Evolutionary conservation across 2,113 vertebrate genomes (phyloP).

Genomic region (Tiliqua scincoides): DNA sequence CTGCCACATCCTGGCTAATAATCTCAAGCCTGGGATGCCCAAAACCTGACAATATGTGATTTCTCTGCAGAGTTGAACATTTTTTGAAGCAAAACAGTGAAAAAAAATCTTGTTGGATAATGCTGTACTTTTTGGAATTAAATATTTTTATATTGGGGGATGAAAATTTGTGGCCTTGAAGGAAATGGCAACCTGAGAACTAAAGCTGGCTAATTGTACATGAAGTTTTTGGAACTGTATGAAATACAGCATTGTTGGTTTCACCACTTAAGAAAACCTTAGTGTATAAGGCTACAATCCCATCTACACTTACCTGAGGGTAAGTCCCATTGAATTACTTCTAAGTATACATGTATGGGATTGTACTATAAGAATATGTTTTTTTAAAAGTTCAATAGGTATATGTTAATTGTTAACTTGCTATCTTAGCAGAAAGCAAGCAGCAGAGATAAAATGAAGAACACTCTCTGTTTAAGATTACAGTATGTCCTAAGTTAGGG

Average conservation of each 20-base stretch:
- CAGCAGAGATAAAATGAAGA: constrained; percentile 13
- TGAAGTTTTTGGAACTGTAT: background rate
- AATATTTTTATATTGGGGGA: background rate
- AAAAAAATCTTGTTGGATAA: background rate
- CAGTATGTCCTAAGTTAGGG: background rate
- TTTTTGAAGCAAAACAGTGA: too few species aligned
- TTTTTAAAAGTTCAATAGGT: background rate
- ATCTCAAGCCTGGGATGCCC: too few species aligned
- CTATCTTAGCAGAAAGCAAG: too few species aligned
- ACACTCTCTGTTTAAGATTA: background rate
- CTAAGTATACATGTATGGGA: too few species aligned
- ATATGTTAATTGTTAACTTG: constrained; percentile 39
- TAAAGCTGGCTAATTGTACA: background rate
- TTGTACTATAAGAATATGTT: background rate
- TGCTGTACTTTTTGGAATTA: background rate
- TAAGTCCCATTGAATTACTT: too few species aligned
- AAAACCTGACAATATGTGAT: too few species aligned
- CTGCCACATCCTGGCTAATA: too few species aligned
- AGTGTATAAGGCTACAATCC: too few species aligned
- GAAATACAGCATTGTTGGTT: too few species aligned
- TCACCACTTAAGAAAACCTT: background rate
- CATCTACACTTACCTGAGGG: background rate
- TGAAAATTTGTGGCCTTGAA: background rate
- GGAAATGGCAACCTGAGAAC: constrained; percentile 19
- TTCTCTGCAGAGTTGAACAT: too few species aligned